phyloP scores from a whole-genome alignment of 2,797 vertebrate species.

The Acomys russatus region DNA sequence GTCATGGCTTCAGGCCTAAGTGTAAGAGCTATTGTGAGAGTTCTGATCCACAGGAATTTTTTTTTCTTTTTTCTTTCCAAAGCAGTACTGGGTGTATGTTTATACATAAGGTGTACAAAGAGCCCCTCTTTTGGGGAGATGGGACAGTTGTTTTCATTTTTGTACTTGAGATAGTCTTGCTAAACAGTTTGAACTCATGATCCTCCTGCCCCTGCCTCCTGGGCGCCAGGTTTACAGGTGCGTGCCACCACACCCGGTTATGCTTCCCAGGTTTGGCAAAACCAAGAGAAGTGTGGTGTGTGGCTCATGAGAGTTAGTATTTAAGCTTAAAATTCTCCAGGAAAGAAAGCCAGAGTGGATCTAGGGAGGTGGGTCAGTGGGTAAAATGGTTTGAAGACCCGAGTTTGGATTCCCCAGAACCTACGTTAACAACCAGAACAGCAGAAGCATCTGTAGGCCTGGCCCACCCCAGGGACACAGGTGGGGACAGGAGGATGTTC shows the following conservation, averaged over 20 bases:
- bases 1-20: conserved; percentile 64
- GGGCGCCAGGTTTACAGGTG: no score
- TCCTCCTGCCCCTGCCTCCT: background rate
- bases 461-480: background rate
- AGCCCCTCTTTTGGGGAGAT: background rate
- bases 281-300: background rate
- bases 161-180: background rate
- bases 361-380: background rate
- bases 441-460: background rate
- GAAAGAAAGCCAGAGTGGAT: background rate
- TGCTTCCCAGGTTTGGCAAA: background rate
- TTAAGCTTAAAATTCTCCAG: background rate
- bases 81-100: background rate
- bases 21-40: conserved; percentile 75
- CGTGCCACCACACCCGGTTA: no score
- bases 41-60: conserved; percentile 66
- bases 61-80: background rate
- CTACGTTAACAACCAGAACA: background rate
- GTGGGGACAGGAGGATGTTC: background rate
- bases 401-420: background rate
- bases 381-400: background rate
- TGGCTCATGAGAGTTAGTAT: background rate
- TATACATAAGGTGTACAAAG: background rate
- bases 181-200: background rate
- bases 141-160: background rate